These are phyloP conservation scores for Oryzias javanicus DNA, from an alignment of 2,113 vertebrate species.

Conservation along the genomic window DNA sequence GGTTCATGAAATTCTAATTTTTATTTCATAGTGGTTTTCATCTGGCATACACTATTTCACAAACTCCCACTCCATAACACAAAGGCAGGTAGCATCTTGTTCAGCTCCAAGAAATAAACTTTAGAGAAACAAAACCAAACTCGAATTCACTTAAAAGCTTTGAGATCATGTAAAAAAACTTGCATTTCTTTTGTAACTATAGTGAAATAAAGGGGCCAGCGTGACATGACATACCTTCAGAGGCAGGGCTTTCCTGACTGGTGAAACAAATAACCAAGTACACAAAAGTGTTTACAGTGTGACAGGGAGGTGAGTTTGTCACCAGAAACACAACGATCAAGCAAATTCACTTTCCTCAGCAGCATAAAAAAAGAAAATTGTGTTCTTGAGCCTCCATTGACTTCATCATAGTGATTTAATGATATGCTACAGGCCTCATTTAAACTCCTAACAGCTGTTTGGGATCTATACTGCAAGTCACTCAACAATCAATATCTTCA, in stretches of 20 bases:
- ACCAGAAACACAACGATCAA: background rate
- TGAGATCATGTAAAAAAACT: background rate
- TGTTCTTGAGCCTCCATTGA: conserved; percentile 17
- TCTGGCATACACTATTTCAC: too few relatives aligned
- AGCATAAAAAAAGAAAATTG: conserved; percentile 17
- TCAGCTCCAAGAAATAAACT: too few relatives aligned
- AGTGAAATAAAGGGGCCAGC: conserved; percentile 4
- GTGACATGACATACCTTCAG: conserved; percentile 11
- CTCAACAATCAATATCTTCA: conserved; percentile 65
- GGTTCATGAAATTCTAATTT: too few relatives aligned
- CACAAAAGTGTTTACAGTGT: conserved; percentile 12
- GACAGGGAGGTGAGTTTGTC: conserved; percentile 1
- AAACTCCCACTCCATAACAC: too few relatives aligned
- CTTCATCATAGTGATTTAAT: conserved; percentile 48
- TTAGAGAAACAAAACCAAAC: too few relatives aligned
- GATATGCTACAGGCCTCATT: conserved; percentile 54
- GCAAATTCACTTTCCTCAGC: background rate
- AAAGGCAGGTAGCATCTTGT: too few relatives aligned
- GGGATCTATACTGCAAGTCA: conserved; percentile 62
- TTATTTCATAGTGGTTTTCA: too few relatives aligned
- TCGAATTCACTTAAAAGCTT: too few relatives aligned
- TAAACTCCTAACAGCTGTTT: conserved; percentile 69
- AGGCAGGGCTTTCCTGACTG: conserved; percentile 10
- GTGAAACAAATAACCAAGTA: conserved; percentile 4
- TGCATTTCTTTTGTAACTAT: background rate